A percentile compares a stretch with the other conserved stretches of the same genome.
Evolutionary conservation across 2,888 invertebrate species (phyloP).

Genomic region (Argyra leucocephala): DNA sequence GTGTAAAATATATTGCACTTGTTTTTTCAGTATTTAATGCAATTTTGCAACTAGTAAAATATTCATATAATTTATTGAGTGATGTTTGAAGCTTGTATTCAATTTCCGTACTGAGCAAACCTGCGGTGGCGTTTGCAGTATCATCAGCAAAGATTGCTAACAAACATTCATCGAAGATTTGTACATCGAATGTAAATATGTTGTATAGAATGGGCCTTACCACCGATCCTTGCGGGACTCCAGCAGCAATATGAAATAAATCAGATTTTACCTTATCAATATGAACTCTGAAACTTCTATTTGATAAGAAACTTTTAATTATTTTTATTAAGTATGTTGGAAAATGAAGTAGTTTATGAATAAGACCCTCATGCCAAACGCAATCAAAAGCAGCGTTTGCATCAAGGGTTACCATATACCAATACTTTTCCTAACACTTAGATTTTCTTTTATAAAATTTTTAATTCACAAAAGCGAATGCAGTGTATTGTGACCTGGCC

Average conservation of each 20-base stretch:
- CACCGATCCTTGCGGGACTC: background rate
- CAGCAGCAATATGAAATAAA: background rate
- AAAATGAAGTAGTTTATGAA: background rate
- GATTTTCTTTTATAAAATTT: background rate
- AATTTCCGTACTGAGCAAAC: background rate
- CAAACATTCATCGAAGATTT: background rate
- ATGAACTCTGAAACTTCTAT: background rate
- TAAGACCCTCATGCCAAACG: too few species aligned
- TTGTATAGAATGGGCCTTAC: background rate
- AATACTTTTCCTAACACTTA: background rate
- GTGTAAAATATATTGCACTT: too few species aligned
- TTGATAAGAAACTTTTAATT: background rate
- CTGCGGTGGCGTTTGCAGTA: background rate
- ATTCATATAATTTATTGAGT: too few species aligned
- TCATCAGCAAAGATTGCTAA: background rate
- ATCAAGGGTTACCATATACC: constrained; percentile 2
- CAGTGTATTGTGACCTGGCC: background rate
- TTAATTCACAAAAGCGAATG: background rate
- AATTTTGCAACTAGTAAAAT: too few species aligned
- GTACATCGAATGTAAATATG: background rate
- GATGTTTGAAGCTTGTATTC: background rate
- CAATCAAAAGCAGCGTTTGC: background rate
- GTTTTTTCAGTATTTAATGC: too few species aligned
- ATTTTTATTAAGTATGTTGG: background rate
- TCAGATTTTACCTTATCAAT: background rate